Base-by-base conservation (phyloP, 1,140 invertebrate species). In the Polypedilum pembai region DNA sequence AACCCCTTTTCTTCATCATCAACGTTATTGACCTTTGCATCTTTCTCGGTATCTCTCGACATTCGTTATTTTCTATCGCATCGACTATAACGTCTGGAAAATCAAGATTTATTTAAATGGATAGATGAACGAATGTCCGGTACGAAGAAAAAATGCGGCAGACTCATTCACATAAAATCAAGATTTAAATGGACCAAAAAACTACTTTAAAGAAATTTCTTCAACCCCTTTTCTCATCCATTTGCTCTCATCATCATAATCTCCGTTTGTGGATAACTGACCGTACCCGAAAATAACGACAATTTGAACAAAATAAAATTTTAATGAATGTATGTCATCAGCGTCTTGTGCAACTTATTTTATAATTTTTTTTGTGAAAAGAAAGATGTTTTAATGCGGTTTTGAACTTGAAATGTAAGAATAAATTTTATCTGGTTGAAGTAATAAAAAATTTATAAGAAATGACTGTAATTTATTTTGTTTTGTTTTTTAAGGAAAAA, bases 101-200 rank as follows among this genome's bases (percentile, higher is more conserved):
- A 56, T 56, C 45, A 56, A 56, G 45, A 56, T 56, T 56, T 56
- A 56, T 56, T 56, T 56, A 56, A 56, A 56, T 56, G 45, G 45
- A 56, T n/a, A 56, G 12, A n/a, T n/a, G n/a, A n/a, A 12, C 45
- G 45, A n/a, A n/a, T n/a, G n/a, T 33, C 24, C 24, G 24, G 24
- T 33, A 33, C 24, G 24, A 33, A 33, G 24, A 33, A 33, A 33
- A 33, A 33, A 5, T 33, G 12, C 45, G n/a, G n/a, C 45, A 56
- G 45, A 56, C 45, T 56, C 45, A n/a, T n/a, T 56, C 45, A 15
- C 45, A 56, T 12, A 56, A 56, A 56, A 56, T 56, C 45, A 4
- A 15, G 45, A 56, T 56, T 56, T 56, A 56, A 56, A 56, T 56
- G 45, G 45, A 56, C 45, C 45, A 56, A 56, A 56, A 45, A 56